phyloP scores from a whole-genome alignment of 1,140 invertebrate species.

The Akabosia matsudoensis region DNA sequence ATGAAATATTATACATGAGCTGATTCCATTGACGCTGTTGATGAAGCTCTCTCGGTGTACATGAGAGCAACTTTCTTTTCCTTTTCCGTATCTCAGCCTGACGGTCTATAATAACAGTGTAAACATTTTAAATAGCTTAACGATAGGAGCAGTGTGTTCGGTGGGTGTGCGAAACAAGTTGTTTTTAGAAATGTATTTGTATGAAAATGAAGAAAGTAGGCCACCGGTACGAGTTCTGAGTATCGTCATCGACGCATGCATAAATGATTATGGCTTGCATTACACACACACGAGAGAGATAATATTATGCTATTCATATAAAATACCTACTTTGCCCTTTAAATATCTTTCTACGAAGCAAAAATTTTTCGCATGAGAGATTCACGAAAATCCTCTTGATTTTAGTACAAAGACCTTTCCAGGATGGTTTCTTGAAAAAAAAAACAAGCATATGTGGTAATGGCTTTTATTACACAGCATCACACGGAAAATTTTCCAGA shows the following conservation, averaged over 20 bases:
- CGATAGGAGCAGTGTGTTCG: neutral
- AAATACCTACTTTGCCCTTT: neutral
- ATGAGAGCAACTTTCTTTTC: neutral
- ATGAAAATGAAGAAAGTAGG: conserved; percentile 17
- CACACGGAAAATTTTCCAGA: too few relatives aligned
- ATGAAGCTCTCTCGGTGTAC: neutral
- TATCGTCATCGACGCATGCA: conserved; percentile 19
- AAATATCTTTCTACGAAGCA: neutral
- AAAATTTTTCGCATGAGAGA: neutral
- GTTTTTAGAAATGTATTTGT: neutral
- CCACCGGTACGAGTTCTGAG: neutral
- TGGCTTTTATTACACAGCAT: neutral
- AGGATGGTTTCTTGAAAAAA: neutral
- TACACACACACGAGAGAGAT: neutral
- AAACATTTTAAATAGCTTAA: neutral
- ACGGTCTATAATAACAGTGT: neutral
- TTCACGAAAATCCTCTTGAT: conserved; percentile 14
- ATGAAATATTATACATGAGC: too few relatives aligned
- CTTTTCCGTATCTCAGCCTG: neutral
- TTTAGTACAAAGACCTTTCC: neutral
- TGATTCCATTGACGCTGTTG: neutral
- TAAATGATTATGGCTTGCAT: conserved; percentile 14
- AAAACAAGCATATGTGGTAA: neutral
- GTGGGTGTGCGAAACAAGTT: too few relatives aligned
- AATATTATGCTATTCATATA: neutral